Evolutionary conservation across 2,113 vertebrate genomes (phyloP).

Genomic region (Microtus oregoni): DNA sequence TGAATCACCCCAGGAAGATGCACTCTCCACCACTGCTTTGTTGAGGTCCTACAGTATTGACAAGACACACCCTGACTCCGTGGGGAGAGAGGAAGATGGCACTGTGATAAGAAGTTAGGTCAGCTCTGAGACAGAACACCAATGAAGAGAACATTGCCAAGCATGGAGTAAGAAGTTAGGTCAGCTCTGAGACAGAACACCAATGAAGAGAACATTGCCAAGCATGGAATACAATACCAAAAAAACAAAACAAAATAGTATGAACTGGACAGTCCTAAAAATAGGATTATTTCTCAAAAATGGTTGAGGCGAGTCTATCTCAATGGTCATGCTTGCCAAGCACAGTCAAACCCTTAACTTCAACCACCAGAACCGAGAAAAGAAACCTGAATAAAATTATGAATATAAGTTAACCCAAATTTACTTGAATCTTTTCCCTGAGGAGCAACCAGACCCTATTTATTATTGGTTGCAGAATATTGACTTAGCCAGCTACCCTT

Average conservation of each 20-base stretch:
- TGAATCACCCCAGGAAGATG: background rate
- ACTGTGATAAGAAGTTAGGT: background rate
- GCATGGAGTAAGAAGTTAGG: background rate
- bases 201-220: background rate
- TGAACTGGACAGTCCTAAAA: slow-evolving; percentile 14
- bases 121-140: background rate
- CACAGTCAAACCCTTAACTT: background rate
- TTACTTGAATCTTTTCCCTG: background rate
- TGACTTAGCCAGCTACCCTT: background rate
- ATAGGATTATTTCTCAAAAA: background rate
- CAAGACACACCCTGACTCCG: background rate
- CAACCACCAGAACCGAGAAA: background rate
- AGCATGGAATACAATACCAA: background rate
- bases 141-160: background rate
- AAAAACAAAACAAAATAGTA: background rate
- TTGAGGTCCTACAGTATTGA: background rate
- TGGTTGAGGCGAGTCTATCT: background rate
- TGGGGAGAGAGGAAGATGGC: background rate
- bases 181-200: background rate
- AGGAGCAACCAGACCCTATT: background rate
- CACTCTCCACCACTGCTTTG: background rate
- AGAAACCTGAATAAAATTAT: background rate
- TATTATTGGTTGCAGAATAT: background rate
- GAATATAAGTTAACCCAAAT: background rate
- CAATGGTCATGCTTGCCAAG: background rate